A percentile compares a stretch with the other conserved stretches of the same genome.
phyloP scores from a whole-genome alignment of 2,888 invertebrate species.

The Morinoia aosen region DNA sequence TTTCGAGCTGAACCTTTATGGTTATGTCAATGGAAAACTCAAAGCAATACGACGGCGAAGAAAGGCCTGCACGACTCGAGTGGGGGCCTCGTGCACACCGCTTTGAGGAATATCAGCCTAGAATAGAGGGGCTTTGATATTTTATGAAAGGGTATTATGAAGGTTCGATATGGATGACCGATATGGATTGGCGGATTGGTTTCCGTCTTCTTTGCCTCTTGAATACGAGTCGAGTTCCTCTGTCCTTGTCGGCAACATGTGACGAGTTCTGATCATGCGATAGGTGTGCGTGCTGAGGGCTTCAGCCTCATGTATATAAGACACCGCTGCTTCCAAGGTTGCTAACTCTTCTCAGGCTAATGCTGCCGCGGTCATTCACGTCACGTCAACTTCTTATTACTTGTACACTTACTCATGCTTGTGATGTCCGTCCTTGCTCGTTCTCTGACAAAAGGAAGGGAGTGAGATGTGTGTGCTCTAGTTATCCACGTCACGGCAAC shows the following conservation, averaged over 20 bases:
- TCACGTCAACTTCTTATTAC: not conserved
- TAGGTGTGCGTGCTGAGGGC: not conserved
- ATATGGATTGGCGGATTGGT: not conserved
- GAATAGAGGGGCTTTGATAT: not conserved
- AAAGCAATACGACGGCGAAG: not conserved
- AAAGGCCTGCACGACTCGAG: not conserved
- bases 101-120: too few species aligned
- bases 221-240: not conserved
- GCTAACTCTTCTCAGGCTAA: not conserved
- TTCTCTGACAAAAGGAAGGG: not conserved
- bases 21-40: too few species aligned
- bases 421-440: not conserved
- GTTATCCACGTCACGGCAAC: not conserved
- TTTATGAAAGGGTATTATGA: not conserved
- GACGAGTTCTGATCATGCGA: conserved; percentile 1
- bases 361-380: not conserved
- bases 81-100: not conserved
- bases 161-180: not conserved
- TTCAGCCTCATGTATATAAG: not conserved
- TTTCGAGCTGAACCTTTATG: not conserved
- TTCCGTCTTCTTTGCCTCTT: not conserved
- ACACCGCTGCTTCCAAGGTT: not conserved
- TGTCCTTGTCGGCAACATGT: not conserved
- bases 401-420: not conserved
- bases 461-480: not conserved